Percentiles rank a stretch among this genome's conserved stretches.
Conservation (phyloP, 2,888 invertebrate species). For the Sycophila texana region DNA sequence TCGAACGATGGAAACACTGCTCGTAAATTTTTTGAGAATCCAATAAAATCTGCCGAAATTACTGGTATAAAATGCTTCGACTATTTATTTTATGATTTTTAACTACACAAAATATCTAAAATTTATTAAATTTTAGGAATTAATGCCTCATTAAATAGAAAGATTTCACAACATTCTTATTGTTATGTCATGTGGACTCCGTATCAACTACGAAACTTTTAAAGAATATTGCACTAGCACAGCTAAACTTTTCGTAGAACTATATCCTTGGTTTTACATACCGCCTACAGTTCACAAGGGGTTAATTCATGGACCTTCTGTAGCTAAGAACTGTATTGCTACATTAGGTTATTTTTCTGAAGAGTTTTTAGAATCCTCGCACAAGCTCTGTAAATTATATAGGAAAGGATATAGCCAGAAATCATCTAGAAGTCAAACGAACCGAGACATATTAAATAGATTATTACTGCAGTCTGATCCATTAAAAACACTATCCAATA, state of each 20-base stretch:
- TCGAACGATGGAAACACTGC: constrained; percentile 28
- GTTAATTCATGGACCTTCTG: constrained; percentile 31
- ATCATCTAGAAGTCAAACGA: not conserved
- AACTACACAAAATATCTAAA: not conserved
- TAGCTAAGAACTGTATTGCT: constrained; percentile 5
- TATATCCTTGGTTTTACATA: too few relatives aligned
- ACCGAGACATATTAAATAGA: not conserved
- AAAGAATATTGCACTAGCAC: not conserved
- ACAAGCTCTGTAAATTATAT: too few relatives aligned
- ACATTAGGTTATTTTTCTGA: constrained; percentile 29
- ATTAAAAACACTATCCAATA: not conserved
- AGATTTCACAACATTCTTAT: constrained; percentile 28
- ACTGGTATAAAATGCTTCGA: constrained; percentile 24
- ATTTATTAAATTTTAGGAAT: constrained; percentile 22
- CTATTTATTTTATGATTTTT: too few relatives aligned
- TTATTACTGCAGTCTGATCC: constrained; percentile 1
- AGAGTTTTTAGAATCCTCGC: constrained; percentile 12
- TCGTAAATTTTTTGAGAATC: constrained; percentile 32
- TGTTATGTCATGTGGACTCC: constrained; percentile 9
- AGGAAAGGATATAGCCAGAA: too few relatives aligned
- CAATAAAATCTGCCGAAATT: constrained; percentile 26
- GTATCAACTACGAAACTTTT: constrained; percentile 17
- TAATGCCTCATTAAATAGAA: constrained; percentile 1
- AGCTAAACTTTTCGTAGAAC: too few relatives aligned
- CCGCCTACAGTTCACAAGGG: constrained; percentile 39